Evolutionary conservation across 1,140 invertebrate species (phyloP).

Genomic region (Phymastichus coffea): DNA sequence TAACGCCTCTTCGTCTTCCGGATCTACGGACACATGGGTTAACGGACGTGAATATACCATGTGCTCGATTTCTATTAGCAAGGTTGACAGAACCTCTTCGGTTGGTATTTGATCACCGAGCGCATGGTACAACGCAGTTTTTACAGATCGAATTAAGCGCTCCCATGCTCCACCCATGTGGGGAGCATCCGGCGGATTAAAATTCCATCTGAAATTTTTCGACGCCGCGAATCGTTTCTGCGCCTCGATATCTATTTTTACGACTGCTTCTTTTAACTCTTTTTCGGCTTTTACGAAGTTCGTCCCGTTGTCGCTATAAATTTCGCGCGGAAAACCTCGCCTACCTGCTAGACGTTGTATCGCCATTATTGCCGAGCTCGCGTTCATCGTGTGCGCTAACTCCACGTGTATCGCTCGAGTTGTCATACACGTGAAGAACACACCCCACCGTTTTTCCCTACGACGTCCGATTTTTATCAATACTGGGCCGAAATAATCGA

Average conservation of each 20-base stretch:
- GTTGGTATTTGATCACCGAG: background rate
- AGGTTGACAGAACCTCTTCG: too few relatives aligned
- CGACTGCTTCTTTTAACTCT: conserved; percentile 30
- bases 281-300: conserved; percentile 41
- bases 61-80: too few relatives aligned
- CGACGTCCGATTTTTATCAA: conserved; percentile 33
- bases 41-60: too few relatives aligned
- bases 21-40: too few relatives aligned
- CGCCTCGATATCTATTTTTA: too few relatives aligned
- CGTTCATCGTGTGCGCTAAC: conserved; percentile 23
- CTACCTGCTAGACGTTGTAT: conserved; percentile 4
- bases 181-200: background rate
- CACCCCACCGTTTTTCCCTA: conserved; percentile 41
- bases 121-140: background rate
- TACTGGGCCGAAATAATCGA: conserved; percentile 43
- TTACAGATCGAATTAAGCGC: background rate
- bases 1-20: too few relatives aligned
- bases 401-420: conserved; percentile 55
- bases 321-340: conserved; percentile 21
- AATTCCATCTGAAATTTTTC: background rate
- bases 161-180: background rate
- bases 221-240: background rate
- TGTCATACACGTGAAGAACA: conserved; percentile 45
- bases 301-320: conserved; percentile 39
- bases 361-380: conserved; percentile 17